These are phyloP conservation scores for Rhagoletis zephyria DNA, from an alignment of 1,140 invertebrate species.

Conservation along the genomic window DNA sequence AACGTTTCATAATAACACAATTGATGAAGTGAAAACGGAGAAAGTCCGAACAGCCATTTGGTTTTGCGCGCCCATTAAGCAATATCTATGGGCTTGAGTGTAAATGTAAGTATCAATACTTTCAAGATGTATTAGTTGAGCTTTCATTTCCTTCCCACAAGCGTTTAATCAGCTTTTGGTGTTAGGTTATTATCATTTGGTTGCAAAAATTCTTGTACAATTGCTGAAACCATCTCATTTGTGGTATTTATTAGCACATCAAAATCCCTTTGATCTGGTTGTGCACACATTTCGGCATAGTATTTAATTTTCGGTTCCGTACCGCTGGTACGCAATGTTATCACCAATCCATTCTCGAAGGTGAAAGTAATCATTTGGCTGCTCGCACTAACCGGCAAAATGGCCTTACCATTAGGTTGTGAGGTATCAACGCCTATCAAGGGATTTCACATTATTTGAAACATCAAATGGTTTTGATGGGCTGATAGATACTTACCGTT, in stretches of 20 bases:
- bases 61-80: background rate
- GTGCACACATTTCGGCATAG: conserved; percentile 91
- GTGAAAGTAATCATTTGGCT: conserved; percentile 97
- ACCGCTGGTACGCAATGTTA: conserved; percentile 94
- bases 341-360: conserved; percentile 89
- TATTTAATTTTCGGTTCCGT: conserved; percentile 99
- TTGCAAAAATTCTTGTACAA: conserved; percentile 86
- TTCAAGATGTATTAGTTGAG: background rate
- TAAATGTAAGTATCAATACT: background rate
- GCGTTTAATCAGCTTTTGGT: conserved; percentile 63
- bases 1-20: background rate
- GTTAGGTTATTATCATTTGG: conserved; percentile 84
- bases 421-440: conserved; percentile 84
- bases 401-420: conserved; percentile 81
- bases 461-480: background rate
- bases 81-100: background rate
- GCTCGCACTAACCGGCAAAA: conserved; percentile 83
- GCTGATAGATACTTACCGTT: conserved; percentile 67
- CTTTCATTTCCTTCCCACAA: background rate
- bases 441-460: background rate
- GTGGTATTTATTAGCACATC: conserved; percentile 78
- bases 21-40: background rate
- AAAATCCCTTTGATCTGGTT: conserved; percentile 82
- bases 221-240: conserved; percentile 83
- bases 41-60: background rate